Evolutionary conservation across 2,797 vertebrate species (phyloP).

Genomic region (Delichon dasypus): DNA sequence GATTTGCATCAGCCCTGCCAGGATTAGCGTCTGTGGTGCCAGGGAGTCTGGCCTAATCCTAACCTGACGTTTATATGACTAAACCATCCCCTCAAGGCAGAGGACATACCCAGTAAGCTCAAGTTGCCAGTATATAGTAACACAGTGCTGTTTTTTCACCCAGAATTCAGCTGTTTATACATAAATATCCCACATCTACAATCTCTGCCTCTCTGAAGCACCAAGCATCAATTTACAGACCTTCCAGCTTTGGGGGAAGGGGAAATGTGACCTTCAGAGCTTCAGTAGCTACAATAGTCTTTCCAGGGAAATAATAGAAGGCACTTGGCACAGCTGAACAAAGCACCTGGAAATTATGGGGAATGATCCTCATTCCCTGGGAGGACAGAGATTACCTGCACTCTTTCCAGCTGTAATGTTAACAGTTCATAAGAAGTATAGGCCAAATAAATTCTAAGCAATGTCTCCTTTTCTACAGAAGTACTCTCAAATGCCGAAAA

Average conservation of each 20-base stretch:
- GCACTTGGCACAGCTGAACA: constrained; percentile 51
- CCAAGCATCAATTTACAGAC: background rate
- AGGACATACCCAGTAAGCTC: constrained; percentile 10
- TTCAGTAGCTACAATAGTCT: background rate
- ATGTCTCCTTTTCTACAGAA: constrained; percentile 4
- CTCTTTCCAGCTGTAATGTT: background rate
- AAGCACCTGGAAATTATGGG: background rate
- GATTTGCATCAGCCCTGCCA: constrained; percentile 29
- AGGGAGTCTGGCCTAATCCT: constrained; percentile 48
- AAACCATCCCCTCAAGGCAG: constrained; percentile 23
- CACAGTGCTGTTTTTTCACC: background rate
- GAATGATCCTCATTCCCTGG: background rate
- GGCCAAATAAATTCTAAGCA: constrained; percentile 3
- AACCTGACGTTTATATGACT: constrained; percentile 41
- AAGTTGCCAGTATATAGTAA: background rate
- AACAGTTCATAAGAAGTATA: background rate
- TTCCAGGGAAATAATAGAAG: constrained; percentile 32
- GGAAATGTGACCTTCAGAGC: constrained; percentile 2
- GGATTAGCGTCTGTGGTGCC: constrained; percentile 47
- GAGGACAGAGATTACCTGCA: background rate
- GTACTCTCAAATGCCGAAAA: constrained; percentile 34
- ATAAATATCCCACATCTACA: background rate
- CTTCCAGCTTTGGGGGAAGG: background rate
- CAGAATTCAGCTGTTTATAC: constrained; percentile 8
- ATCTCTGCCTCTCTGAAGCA: constrained; percentile 26